phyloP scores from a whole-genome alignment of 2,888 invertebrate species.

The Aelia acuminata region DNA sequence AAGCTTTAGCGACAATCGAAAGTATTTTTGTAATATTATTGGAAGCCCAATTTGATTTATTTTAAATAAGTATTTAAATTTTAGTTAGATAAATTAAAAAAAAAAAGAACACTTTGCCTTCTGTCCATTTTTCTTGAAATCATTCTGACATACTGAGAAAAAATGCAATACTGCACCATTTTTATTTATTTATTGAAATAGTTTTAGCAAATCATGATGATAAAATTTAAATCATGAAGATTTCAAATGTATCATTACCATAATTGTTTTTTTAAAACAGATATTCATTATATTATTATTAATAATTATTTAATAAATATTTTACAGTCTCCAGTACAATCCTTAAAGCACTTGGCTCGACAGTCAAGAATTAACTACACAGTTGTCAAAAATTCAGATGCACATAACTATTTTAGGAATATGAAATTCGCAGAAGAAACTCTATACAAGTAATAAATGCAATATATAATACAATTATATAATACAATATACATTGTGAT shows the following conservation, averaged over 20 bases:
- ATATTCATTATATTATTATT: not conserved
- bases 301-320: not conserved
- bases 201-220: not conserved
- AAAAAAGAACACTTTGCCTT: not conserved
- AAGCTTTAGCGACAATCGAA: not conserved
- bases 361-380: constrained; percentile 93
- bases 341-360: constrained; percentile 86
- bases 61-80: not conserved
- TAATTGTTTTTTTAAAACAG: not conserved
- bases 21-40: not conserved
- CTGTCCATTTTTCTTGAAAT: not conserved
- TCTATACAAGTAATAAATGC: constrained; percentile 78
- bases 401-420: constrained; percentile 87
- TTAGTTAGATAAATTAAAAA: not conserved
- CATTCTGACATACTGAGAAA: not conserved
- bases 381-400: constrained; percentile 81
- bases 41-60: not conserved
- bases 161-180: no score
- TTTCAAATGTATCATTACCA: not conserved
- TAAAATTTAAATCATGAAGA: not conserved
- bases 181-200: no score
- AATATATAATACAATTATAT: no score
- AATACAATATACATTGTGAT: no score
- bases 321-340: constrained; percentile 85
- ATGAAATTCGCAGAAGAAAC: constrained; percentile 94